phyloP scores from a whole-genome alignment of 2,888 invertebrate genomes.

The Fabriciana adippe region DNA sequence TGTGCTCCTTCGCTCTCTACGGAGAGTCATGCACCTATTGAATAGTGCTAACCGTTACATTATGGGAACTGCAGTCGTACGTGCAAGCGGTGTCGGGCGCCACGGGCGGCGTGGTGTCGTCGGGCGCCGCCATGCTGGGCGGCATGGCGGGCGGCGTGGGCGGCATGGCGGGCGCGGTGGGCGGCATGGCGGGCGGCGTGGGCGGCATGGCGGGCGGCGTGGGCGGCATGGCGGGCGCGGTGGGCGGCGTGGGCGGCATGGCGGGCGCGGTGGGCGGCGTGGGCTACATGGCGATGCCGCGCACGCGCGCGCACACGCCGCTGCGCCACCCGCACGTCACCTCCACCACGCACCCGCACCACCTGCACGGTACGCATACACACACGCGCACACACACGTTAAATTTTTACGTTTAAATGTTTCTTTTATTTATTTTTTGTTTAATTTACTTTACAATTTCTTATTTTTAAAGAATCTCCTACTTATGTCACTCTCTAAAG shows the following conservation, averaged over 20 bases:
- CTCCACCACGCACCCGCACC: slow-evolving; percentile 85
- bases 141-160: no score
- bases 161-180: not conserved
- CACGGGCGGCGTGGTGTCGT: slow-evolving; percentile 14
- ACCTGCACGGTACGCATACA: slow-evolving; percentile 72
- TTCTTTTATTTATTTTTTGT: no score
- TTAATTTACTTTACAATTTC: no score
- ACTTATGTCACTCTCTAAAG: no score
- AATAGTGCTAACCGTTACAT: no score
- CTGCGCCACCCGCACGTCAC: slow-evolving; percentile 83
- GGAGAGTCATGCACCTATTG: no score
- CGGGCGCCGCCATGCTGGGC: slow-evolving; percentile 29
- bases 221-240: no score
- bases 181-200: slow-evolving; percentile 4
- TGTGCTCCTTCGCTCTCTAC: no score
- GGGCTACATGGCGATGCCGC: slow-evolving; percentile 45
- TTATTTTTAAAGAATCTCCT: no score
- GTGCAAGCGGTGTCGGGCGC: slow-evolving; percentile 48
- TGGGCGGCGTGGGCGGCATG: not conserved
- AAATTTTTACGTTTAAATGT: no score
- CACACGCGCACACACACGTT: no score
- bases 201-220: not conserved
- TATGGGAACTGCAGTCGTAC: slow-evolving; percentile 54
- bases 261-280: slow-evolving; percentile 26
- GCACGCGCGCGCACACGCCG: slow-evolving; percentile 64